A percentile compares a stretch with the other conserved stretches of the same genome.
Conservation (phyloP, 2,797 vertebrate genomes). For the Danio jaintianensis region DNA sequence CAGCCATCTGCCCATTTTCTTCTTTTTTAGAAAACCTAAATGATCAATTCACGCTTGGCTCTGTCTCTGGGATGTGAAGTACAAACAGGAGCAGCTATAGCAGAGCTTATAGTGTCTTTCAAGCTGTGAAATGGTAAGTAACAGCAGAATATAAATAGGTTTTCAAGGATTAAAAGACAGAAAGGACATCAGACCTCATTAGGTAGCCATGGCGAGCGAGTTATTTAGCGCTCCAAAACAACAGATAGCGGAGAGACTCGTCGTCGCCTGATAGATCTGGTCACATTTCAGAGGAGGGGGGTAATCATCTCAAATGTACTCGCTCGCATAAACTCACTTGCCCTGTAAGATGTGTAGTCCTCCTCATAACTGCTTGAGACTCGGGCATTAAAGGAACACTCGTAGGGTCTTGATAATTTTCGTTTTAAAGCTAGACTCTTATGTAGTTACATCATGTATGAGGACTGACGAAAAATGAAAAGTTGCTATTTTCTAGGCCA, state of each 20-base stretch:
- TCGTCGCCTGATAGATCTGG: slow-evolving; percentile 12
- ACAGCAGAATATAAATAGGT: slow-evolving; percentile 31
- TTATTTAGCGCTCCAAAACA: slow-evolving; percentile 33
- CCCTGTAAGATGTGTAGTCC: neutral
- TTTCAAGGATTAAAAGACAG: slow-evolving; percentile 22
- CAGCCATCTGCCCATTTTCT: slow-evolving; percentile 11
- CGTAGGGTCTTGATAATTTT: no score
- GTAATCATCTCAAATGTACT: slow-evolving; percentile 38
- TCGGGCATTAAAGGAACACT: neutral
- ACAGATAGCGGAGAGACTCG: slow-evolving; percentile 12
- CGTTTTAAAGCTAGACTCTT: no score
- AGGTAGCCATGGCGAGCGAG: slow-evolving; percentile 27
- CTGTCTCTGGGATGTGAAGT: slow-evolving; percentile 10
- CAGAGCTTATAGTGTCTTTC: slow-evolving; percentile 38
- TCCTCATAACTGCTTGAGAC: slow-evolving; percentile 1
- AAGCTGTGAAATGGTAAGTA: slow-evolving; percentile 26
- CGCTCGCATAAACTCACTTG: slow-evolving; percentile 11
- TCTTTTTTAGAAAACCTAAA: slow-evolving; percentile 11
- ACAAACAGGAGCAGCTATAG: neutral
- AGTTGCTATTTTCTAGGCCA: no score
- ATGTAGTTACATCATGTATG: no score
- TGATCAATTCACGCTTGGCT: neutral
- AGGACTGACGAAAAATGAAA: no score
- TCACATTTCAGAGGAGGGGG: slow-evolving; percentile 20
- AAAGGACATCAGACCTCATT: slow-evolving; percentile 44